Evolutionary conservation across 2,113 vertebrate species (phyloP).

Genomic region (Onychostoma macrolepis): DNA sequence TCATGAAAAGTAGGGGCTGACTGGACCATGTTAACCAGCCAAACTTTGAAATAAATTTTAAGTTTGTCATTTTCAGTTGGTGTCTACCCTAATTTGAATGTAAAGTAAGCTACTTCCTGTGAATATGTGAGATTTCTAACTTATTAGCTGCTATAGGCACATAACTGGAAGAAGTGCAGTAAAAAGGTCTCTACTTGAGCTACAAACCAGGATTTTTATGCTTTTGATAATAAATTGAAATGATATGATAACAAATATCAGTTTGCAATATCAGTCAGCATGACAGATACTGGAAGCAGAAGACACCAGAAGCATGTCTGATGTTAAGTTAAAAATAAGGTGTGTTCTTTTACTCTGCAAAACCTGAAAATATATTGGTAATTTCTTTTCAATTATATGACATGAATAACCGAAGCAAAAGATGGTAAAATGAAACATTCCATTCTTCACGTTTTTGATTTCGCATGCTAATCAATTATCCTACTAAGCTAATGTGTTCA

Average conservation of each 20-base stretch:
- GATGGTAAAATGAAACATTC: background rate
- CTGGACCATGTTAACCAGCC: background rate
- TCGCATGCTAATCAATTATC: background rate
- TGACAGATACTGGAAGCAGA: too few species aligned
- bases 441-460: background rate
- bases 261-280: too few species aligned
- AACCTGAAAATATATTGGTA: background rate
- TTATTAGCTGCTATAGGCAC: background rate
- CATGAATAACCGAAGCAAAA: background rate
- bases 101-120: background rate
- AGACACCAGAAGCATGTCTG: background rate
- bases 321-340: background rate
- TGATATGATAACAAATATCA: background rate
- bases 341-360: background rate
- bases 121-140: background rate
- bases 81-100: background rate
- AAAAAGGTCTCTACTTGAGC: background rate
- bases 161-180: background rate
- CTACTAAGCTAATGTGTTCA: background rate
- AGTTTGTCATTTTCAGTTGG: background rate
- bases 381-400: too few species aligned
- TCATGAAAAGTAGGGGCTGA: too few species aligned
- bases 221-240: background rate
- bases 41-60: background rate
- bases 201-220: background rate